A percentile compares a stretch with the other conserved stretches of the same genome.
Conservation (phyloP, 2,113 vertebrate genomes). For the Scartelaos histophorus region DNA sequence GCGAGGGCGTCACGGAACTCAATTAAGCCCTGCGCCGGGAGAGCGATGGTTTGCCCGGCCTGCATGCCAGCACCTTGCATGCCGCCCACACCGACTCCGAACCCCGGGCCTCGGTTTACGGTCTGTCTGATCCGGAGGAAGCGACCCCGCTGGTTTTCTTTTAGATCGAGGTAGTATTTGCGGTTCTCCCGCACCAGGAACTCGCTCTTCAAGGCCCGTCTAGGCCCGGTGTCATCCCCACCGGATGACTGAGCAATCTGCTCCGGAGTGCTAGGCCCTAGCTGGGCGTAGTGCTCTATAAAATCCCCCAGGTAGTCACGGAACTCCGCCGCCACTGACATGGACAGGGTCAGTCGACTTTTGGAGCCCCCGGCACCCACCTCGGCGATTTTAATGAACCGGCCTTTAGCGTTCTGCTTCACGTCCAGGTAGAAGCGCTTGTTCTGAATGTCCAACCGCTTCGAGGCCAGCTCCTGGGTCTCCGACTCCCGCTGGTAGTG, state of each 20-base stretch:
- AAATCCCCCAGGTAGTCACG: conserved; percentile 92
- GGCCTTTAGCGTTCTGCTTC: conserved; percentile 91
- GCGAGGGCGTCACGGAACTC: conserved; percentile 95
- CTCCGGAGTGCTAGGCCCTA: conserved; percentile 90
- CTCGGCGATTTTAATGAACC: conserved; percentile 97
- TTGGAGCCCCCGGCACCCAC: conserved; percentile 92
- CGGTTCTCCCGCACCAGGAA: conserved; percentile 89
- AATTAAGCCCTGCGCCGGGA: conserved; percentile 93
- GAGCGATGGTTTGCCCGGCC: conserved; percentile 92
- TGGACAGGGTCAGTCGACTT: conserved; percentile 92
- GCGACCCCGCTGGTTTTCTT: conserved; percentile 91
- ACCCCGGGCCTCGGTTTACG: conserved; percentile 86
- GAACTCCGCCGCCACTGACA: conserved; percentile 93
- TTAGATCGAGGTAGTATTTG: conserved; percentile 92
- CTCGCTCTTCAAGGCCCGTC: conserved; percentile 88
- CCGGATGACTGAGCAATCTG: conserved; percentile 88
- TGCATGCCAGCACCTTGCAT: conserved; percentile 81
- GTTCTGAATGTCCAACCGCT: conserved; percentile 90
- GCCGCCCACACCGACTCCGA: conserved; percentile 80
- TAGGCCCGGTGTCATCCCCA: conserved; percentile 83
- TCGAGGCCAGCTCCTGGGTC: conserved; percentile 90
- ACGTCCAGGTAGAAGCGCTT: conserved; percentile 92
- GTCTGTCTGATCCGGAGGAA: conserved; percentile 89
- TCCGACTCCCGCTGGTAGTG: conserved; percentile 84
- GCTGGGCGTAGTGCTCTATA: conserved; percentile 92